Conservation (phyloP, 2,888 invertebrate species). For the Blastobasis lacticolella region DNA sequence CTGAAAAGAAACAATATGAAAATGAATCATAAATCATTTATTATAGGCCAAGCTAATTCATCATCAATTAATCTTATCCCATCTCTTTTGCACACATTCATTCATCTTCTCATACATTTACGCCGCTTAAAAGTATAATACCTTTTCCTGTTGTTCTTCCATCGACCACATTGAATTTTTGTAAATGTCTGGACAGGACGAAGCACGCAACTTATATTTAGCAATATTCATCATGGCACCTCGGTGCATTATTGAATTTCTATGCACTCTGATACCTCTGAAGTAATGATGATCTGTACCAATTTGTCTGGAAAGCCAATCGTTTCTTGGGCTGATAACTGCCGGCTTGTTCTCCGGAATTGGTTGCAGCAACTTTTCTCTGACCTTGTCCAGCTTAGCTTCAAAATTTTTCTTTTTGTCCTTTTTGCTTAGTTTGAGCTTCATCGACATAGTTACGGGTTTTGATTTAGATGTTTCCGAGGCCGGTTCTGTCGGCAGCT, state of each 20-base stretch:
- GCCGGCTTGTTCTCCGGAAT: slow-evolving; percentile 61
- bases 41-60: no score
- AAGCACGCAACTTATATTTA: slow-evolving; percentile 87
- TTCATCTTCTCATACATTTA: background rate
- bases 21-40: no score
- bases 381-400: slow-evolving; percentile 51
- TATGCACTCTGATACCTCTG: slow-evolving; percentile 80
- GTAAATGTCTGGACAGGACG: slow-evolving; percentile 95
- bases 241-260: slow-evolving; percentile 90
- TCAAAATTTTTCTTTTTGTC: slow-evolving; percentile 54
- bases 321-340: slow-evolving; percentile 36
- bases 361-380: slow-evolving; percentile 55
- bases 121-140: slow-evolving; percentile 11
- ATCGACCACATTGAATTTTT: slow-evolving; percentile 90
- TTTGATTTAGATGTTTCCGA: slow-evolving; percentile 50
- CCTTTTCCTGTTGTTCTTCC: slow-evolving; percentile 79
- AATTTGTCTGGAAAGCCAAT: slow-evolving; percentile 69
- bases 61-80: no score
- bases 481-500: slow-evolving; percentile 55
- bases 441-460: slow-evolving; percentile 78
- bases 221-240: slow-evolving; percentile 90
- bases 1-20: slow-evolving; percentile 58
- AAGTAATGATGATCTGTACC: slow-evolving; percentile 79
- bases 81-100: no score
- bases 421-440: slow-evolving; percentile 62